Conservation (phyloP, 1,140 invertebrate genomes). For the Camponotus pennsylvanicus region DNA sequence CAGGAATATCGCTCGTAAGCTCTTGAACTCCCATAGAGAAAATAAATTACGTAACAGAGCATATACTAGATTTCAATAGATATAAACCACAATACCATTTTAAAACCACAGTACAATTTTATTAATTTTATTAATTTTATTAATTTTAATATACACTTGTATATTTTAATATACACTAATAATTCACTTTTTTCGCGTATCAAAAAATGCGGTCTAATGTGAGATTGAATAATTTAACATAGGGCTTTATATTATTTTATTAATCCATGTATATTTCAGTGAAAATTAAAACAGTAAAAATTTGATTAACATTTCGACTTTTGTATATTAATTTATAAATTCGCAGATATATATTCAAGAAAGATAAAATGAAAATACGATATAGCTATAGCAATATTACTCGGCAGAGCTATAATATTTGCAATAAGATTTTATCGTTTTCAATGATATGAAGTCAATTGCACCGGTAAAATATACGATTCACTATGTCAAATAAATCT, state of each 20-base stretch:
- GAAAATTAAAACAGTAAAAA: background rate
- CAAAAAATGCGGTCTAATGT: background rate
- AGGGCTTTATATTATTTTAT: background rate
- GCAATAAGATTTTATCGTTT: slow-evolving; percentile 6
- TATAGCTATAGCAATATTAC: background rate
- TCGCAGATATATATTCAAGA: background rate
- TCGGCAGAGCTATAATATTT: background rate
- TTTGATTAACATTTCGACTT: background rate
- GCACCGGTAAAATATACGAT: slow-evolving; percentile 23
- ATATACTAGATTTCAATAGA: slow-evolving; percentile 49
- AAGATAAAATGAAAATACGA: slow-evolving; percentile 1
- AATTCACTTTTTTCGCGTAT: background rate
- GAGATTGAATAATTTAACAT: background rate
- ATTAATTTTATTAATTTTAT: too few relatives aligned
- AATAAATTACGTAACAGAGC: slow-evolving; percentile 41
- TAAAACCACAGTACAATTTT: too few relatives aligned
- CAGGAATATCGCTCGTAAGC: slow-evolving; percentile 60
- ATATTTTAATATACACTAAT: background rate
- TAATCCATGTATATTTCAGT: background rate
- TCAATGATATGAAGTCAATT: background rate
- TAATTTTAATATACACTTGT: background rate
- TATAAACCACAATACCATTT: background rate
- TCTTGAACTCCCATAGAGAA: slow-evolving; percentile 48
- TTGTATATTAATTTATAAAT: slow-evolving; percentile 14
- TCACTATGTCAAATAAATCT: slow-evolving; percentile 22